A percentile compares a stretch with the other conserved stretches of the same genome.
Evolutionary conservation across 2,888 invertebrate species (phyloP).

Genomic region (Harmothoe impar): DNA sequence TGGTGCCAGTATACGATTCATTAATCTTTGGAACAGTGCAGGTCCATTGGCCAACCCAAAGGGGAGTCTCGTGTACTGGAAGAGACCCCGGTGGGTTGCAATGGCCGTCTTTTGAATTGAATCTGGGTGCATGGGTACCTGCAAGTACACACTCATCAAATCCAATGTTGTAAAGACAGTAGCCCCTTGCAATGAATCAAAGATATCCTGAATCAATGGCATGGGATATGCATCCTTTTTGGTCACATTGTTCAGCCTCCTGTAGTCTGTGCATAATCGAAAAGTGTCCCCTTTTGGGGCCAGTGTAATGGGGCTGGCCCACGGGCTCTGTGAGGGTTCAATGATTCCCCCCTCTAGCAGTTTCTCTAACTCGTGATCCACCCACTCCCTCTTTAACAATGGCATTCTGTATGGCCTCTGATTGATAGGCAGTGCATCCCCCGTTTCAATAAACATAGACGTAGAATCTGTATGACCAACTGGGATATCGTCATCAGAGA

Average conservation of each 20-base stretch:
- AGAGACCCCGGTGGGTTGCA: constrained; percentile 68
- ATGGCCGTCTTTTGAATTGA: constrained; percentile 66
- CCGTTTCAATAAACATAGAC: background rate
- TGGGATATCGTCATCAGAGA: background rate
- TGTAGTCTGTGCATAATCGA: constrained; percentile 61
- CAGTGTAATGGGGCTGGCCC: background rate
- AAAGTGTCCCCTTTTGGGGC: constrained; percentile 39
- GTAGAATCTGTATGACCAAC: background rate
- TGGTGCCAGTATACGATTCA: constrained; percentile 44
- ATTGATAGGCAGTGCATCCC: background rate
- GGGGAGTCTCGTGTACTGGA: too few species aligned
- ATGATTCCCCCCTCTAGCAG: constrained; percentile 58
- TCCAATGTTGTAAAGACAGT: constrained; percentile 69
- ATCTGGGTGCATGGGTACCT: constrained; percentile 67
- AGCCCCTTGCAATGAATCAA: constrained; percentile 63
- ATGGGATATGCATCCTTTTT: too few species aligned
- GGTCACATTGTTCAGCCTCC: too few species aligned
- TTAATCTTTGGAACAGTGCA: too few species aligned
- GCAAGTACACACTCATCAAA: constrained; percentile 70
- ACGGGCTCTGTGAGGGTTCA: too few species aligned
- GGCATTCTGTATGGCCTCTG: too few species aligned
- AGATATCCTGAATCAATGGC: constrained; percentile 67
- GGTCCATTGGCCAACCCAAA: constrained; percentile 64
- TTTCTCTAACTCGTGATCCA: too few species aligned
- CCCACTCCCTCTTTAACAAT: too few species aligned